Conservation (phyloP, 2,888 invertebrate genomes). For the Liopterus haemorrhoidalis region DNA sequence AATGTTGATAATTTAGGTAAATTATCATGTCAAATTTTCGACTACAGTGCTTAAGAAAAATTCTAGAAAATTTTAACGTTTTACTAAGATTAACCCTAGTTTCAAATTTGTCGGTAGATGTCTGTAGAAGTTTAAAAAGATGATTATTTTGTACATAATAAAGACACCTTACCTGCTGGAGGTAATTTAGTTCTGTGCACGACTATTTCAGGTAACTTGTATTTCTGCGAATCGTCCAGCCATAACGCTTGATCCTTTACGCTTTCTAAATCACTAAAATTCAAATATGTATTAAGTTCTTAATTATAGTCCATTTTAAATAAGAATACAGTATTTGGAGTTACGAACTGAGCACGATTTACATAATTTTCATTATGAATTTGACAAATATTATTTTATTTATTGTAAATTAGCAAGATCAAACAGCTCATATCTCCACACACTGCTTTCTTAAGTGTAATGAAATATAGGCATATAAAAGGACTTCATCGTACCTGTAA, state of each 20-base stretch:
- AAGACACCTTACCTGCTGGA: slow-evolving; percentile 49
- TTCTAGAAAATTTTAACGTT: no score
- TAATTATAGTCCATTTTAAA: neutral
- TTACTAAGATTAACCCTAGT: slow-evolving; percentile 4
- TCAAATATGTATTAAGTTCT: slow-evolving; percentile 6
- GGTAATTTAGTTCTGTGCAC: slow-evolving; percentile 63
- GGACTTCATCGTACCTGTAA: slow-evolving; percentile 50
- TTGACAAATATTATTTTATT: no score
- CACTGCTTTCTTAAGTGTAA: no score
- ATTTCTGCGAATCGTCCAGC: slow-evolving; percentile 68
- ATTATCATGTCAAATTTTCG: no score
- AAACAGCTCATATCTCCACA: no score
- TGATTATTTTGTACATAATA: neutral
- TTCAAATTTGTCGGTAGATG: slow-evolving; percentile 4
- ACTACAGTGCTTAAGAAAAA: no score
- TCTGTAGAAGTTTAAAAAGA: neutral
- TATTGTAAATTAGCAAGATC: no score
- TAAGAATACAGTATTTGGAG: neutral
- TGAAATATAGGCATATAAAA: neutral
- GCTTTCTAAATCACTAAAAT: slow-evolving; percentile 58
- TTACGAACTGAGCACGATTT: no score
- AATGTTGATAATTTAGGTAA: neutral
- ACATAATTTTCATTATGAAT: no score
- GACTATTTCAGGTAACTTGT: slow-evolving; percentile 63
- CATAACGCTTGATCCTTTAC: slow-evolving; percentile 64